Conservation (phyloP, 64 coral and sea anemone genomes). For the Anthopleura sola region DNA sequence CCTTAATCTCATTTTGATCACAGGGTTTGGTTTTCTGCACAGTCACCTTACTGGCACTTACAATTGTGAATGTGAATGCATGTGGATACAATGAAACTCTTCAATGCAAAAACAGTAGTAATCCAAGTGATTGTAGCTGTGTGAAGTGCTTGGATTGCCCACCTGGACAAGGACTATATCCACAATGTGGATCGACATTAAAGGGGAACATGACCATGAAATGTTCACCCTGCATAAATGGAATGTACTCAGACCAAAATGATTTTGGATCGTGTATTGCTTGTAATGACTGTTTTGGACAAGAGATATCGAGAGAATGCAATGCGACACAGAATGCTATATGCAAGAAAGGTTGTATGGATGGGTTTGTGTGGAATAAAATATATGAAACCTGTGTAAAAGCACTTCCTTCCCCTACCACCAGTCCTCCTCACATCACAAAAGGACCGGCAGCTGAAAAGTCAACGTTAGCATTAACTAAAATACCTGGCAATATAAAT, state of each 20-base stretch:
- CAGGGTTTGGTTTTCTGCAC: neutral
- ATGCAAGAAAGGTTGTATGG: neutral
- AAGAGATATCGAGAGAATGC: neutral
- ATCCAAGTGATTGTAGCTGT: neutral
- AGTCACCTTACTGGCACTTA: neutral
- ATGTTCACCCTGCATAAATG: neutral
- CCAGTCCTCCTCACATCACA: too few relatives aligned
- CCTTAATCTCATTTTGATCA: neutral
- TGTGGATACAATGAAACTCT: neutral
- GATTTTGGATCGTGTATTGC: neutral
- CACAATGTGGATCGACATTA: neutral
- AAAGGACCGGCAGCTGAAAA: too few relatives aligned
- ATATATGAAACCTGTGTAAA: neutral
- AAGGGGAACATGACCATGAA: neutral
- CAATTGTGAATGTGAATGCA: neutral
- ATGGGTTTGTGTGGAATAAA: neutral
- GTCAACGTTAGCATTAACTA: too few relatives aligned
- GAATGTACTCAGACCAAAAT: neutral
- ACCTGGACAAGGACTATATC: neutral
- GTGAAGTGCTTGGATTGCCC: neutral
- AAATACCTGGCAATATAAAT: too few relatives aligned
- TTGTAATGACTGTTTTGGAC: neutral
- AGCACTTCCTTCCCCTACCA: neutral
- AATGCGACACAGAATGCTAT: neutral
- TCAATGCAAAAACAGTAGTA: neutral